Evolutionary conservation across 1,140 invertebrate species (phyloP).

Genomic region (Temnothorax nylanderi): DNA sequence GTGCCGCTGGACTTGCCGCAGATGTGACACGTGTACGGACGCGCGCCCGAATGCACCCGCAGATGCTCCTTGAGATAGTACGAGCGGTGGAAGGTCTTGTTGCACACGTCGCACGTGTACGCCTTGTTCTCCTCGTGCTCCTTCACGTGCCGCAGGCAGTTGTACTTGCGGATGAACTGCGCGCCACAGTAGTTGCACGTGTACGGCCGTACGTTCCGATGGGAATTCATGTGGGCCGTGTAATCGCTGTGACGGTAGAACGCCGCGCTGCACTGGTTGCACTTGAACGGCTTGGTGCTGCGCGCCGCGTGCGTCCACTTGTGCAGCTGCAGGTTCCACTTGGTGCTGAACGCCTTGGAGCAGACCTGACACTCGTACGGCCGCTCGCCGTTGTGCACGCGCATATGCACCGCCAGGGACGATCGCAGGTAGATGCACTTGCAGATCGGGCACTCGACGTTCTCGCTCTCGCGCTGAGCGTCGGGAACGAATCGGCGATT

Average conservation of each 20-base stretch:
- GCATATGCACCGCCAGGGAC: constrained; percentile 93
- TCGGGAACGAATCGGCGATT: constrained; percentile 91
- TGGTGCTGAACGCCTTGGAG: constrained; percentile 94
- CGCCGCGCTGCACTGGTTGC: constrained; percentile 92
- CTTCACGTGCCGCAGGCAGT: constrained; percentile 95
- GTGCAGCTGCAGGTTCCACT: constrained; percentile 95
- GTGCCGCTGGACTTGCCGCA: constrained; percentile 95
- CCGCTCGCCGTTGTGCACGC: constrained; percentile 90
- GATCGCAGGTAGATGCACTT: constrained; percentile 92
- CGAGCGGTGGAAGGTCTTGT: constrained; percentile 94
- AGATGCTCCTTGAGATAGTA: constrained; percentile 95
- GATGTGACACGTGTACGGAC: constrained; percentile 93
- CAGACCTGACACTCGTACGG: constrained; percentile 93
- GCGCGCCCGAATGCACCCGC: constrained; percentile 93
- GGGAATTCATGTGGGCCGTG: constrained; percentile 93
- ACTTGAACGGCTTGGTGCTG: constrained; percentile 94
- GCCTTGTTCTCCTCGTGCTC: constrained; percentile 96
- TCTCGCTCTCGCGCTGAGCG: constrained; percentile 87
- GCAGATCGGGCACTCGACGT: constrained; percentile 93
- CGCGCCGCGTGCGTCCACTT: constrained; percentile 95
- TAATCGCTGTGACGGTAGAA: constrained; percentile 93
- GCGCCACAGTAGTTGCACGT: constrained; percentile 97
- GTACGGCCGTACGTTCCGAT: constrained; percentile 92
- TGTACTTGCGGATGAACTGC: constrained; percentile 97
- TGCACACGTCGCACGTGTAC: constrained; percentile 95